phyloP scores from a whole-genome alignment of 2,113 vertebrate species.

The Gila orcuttii region DNA sequence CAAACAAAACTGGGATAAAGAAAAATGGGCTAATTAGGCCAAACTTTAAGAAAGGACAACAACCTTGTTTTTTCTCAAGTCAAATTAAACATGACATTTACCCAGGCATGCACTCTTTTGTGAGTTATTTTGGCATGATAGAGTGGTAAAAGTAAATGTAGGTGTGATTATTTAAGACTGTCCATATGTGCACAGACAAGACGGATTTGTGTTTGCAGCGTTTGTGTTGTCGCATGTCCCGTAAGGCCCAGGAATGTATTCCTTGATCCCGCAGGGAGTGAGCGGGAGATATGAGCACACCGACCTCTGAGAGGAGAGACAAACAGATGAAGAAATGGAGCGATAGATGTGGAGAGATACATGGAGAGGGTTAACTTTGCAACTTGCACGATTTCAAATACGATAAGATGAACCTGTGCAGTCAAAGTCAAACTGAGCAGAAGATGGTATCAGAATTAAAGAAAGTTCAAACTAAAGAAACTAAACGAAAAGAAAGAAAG shows the following conservation, averaged over 20 bases:
- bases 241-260: not conserved
- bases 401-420: conserved; percentile 35
- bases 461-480: not conserved
- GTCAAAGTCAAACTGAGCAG: not conserved
- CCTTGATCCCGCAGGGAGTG: not conserved
- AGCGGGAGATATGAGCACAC: not conserved
- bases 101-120: not conserved
- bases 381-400: not conserved
- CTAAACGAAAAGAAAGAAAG: too few relatives aligned
- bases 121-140: not conserved
- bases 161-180: not conserved
- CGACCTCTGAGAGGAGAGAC: not conserved
- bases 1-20: not conserved
- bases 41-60: not conserved
- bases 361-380: not conserved
- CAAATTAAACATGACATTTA: not conserved
- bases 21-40: too few relatives aligned
- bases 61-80: not conserved
- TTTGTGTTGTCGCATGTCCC: not conserved
- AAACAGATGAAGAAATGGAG: not conserved
- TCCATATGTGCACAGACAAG: not conserved
- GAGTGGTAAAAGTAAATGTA: not conserved
- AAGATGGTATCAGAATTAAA: conserved; percentile 4
- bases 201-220: not conserved
- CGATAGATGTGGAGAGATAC: not conserved